Evolutionary conservation across 2,797 vertebrate genomes (phyloP), one percentile per base, ranked within the genome.

Genomic region (Cynopterus sphinx): DNA sequence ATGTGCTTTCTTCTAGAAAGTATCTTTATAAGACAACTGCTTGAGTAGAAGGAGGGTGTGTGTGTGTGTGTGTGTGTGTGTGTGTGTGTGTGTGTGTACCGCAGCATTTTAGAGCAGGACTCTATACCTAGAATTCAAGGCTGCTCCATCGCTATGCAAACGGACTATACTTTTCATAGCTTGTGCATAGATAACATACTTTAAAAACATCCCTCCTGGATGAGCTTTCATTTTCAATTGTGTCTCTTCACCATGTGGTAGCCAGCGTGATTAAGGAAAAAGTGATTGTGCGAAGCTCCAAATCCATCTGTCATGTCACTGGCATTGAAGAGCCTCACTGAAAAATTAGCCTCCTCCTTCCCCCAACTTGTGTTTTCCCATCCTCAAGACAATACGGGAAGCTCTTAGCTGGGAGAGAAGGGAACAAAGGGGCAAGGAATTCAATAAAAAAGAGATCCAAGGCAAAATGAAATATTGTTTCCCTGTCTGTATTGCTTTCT

Each of bases 401-500:
- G 90, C 94, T 89, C 94, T 96, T 78, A 59, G 91, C 93, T 39
- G 21, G 65, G 82, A 94, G 85, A 85, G 94, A 77, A 92, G 28
- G 90, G 87, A 96, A 97, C 97, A 97, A 97, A 97, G 95, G 70
- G 90, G 88, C 95, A 92, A 91, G 81, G 78, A 97, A 97, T 95
- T 95, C 95, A 97, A 97, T 97, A 97, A 95, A 96, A 96, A 90
- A 94, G 95, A 96, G 92, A 96, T 94, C 88, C 93, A 61, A 92
- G 95, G 95, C 92, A 92, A 97, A 97, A 97, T 96, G 97, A 97
- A 97, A 97, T 90, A 96, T 91, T 91, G 95, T 95, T 97, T 96
- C 93, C 82, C 87, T 89, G 84, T 88, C 91, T 96, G 70, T 70
- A 77, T 88, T 81, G 92, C 95, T 95, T 65, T 59, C 36, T 39